Conservation (phyloP, 1,140 invertebrate species). For the Bombyx mori region DNA sequence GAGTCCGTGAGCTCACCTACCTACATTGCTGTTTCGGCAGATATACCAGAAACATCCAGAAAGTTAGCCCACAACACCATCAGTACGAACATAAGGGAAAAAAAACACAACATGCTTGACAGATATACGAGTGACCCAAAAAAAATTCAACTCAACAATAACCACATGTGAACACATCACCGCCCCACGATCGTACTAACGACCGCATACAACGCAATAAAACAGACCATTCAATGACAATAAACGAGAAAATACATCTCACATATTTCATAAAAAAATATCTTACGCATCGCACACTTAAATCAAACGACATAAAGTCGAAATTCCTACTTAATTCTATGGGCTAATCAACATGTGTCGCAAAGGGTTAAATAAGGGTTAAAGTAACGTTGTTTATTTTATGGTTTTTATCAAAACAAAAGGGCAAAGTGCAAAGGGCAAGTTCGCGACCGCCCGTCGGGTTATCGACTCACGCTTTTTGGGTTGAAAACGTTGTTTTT, state of each 20-base stretch:
- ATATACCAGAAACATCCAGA: too few species aligned
- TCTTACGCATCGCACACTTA: not conserved
- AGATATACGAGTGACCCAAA: too few species aligned
- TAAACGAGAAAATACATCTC: not conserved
- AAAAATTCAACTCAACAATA: not conserved
- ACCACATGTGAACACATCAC: conserved; percentile 2
- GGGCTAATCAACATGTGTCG: not conserved
- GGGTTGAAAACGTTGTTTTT: not conserved
- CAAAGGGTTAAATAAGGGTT: not conserved
- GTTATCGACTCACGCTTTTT: not conserved
- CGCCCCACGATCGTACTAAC: not conserved
- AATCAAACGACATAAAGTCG: not conserved
- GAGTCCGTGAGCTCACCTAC: too few species aligned
- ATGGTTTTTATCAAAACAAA: conserved; percentile 2
- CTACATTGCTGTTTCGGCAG: too few species aligned
- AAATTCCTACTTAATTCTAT: not conserved
- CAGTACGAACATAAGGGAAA: too few species aligned
- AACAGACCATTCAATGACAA: not conserved
- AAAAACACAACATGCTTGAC: too few species aligned
- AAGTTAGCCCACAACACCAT: too few species aligned
- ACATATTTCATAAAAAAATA: not conserved
- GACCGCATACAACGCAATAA: not conserved
- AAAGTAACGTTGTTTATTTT: not conserved
- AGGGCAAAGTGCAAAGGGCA: conserved; percentile 1
- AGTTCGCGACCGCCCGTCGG: not conserved